Evolutionary conservation across 2,113 vertebrate genomes (phyloP).

Genomic region (Octodon degus): DNA sequence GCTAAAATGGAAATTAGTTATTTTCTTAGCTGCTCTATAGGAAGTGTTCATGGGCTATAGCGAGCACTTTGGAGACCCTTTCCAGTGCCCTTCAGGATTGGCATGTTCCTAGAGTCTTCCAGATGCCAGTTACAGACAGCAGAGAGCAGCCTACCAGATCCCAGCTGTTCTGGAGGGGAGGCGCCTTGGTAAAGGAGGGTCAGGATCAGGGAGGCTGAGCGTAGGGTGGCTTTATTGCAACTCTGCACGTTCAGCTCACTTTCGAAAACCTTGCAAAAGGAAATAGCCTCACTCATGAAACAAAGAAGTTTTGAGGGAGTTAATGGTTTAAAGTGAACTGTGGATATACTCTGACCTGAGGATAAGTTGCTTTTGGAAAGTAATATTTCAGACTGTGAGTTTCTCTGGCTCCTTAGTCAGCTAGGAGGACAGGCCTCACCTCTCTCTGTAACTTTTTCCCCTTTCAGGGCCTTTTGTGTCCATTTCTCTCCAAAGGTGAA

Average conservation of each 20-base stretch:
- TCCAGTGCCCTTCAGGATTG: neutral
- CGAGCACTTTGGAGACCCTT: neutral
- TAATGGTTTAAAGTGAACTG: neutral
- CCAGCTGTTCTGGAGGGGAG: too few relatives aligned
- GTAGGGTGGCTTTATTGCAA: neutral
- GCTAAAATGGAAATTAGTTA: neutral
- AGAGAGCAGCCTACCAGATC: neutral
- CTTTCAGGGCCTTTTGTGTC: neutral
- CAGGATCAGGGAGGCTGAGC: neutral
- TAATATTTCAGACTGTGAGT: neutral
- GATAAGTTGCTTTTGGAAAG: neutral
- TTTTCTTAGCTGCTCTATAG: neutral
- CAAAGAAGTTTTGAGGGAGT: neutral
- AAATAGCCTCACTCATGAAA: neutral
- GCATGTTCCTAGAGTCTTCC: neutral
- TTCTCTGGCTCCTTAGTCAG: neutral
- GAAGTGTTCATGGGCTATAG: neutral
- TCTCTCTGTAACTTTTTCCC: neutral
- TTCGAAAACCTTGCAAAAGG: neutral
- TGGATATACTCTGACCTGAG: neutral
- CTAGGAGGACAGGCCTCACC: neutral
- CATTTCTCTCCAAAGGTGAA: conserved; percentile 15
- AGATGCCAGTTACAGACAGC: neutral
- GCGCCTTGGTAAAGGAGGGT: neutral
- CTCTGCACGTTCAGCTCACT: neutral